Evolutionary conservation across 1,140 invertebrate species (phyloP).

Genomic region (Euwallacea similis): DNA sequence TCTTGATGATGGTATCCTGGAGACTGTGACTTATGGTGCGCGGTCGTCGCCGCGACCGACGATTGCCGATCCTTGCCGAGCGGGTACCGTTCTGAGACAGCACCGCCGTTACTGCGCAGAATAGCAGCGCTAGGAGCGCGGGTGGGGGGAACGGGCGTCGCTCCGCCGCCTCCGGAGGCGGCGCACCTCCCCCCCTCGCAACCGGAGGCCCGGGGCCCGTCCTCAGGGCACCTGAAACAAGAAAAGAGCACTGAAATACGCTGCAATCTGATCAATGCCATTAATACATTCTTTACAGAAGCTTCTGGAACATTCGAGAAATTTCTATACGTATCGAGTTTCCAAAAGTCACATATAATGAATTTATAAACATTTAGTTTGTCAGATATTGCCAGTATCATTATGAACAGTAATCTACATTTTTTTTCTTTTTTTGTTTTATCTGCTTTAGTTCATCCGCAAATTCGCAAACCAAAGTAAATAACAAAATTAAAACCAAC

Average conservation of each 20-base stretch:
- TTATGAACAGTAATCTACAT: too few species aligned
- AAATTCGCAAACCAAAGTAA: background rate
- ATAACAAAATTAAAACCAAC: background rate
- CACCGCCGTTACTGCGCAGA: constrained; percentile 42
- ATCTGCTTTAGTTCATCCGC: too few species aligned
- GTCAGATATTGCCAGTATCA: too few species aligned
- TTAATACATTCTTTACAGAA: too few species aligned
- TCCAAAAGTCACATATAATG: too few species aligned
- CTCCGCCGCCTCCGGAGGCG: constrained; percentile 36
- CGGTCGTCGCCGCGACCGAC: constrained; percentile 44
- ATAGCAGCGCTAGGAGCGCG: constrained; percentile 46
- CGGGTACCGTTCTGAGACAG: constrained; percentile 52
- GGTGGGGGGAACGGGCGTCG: constrained; percentile 37
- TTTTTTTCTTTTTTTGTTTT: too few species aligned
- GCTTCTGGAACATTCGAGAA: too few species aligned
- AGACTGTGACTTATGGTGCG: constrained; percentile 35
- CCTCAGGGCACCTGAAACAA: constrained; percentile 55
- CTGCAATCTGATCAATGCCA: too few species aligned
- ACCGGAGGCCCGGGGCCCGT: constrained; percentile 54
- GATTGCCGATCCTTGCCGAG: constrained; percentile 50
- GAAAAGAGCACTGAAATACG: too few species aligned
- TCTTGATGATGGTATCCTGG: constrained; percentile 37
- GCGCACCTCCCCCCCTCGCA: constrained; percentile 35
- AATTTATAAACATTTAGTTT: too few species aligned
- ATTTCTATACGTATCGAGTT: too few species aligned